Conservation (phyloP, 2,888 invertebrate species). For the Disparrhopalites patrizii region DNA sequence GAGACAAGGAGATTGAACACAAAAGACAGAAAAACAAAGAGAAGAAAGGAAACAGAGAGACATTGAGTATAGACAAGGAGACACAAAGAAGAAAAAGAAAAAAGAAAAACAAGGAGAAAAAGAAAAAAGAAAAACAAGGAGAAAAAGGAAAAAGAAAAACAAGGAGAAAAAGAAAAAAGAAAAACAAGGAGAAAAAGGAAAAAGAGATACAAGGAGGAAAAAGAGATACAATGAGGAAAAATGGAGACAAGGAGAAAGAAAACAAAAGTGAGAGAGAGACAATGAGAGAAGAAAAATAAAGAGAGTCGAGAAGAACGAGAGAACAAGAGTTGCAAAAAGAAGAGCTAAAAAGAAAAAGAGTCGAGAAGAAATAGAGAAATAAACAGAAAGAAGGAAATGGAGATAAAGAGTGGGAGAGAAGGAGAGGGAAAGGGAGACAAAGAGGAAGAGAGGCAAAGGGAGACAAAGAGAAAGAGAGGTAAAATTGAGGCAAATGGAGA, state of each 20-base stretch:
- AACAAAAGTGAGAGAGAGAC: background rate
- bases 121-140: constrained; percentile 9
- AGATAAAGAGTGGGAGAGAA: constrained; percentile 18
- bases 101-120: background rate
- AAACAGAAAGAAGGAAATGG: background rate
- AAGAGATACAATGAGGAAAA: too few relatives aligned
- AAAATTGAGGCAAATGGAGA: background rate
- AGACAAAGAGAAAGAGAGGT: background rate
- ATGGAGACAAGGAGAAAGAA: too few relatives aligned
- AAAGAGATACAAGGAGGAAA: background rate
- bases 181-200: background rate
- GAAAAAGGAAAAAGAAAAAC: constrained; percentile 18
- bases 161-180: background rate
- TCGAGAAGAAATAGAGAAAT: background rate
- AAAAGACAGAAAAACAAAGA: background rate
- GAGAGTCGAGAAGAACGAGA: background rate
- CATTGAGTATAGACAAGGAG: background rate
- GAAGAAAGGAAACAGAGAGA: constrained; percentile 27
- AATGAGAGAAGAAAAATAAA: background rate
- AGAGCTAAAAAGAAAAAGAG: background rate
- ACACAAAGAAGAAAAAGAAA: background rate
- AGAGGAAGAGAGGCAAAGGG: background rate
- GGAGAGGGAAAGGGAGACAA: background rate
- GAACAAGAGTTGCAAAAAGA: constrained; percentile 13
- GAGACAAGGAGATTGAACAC: background rate